Percentiles rank a stretch among this genome's conserved stretches.
Evolutionary conservation across 2,113 vertebrate species (phyloP).

Genomic region (Todiramphus chloris): DNA sequence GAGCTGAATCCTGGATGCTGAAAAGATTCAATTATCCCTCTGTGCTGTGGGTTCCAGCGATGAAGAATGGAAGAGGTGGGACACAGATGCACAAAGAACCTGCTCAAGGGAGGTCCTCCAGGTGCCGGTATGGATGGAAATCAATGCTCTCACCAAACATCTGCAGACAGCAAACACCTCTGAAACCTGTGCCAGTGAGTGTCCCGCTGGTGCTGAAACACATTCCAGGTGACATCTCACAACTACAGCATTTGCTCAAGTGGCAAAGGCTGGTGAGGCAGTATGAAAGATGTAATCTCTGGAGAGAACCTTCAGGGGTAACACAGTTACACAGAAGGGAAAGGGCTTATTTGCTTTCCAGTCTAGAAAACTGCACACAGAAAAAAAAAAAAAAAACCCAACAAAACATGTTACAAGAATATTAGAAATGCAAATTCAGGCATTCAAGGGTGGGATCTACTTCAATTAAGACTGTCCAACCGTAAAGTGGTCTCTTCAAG

Average conservation of each 20-base stretch:
- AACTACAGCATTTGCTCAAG: not conserved
- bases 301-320: not conserved
- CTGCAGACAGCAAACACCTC: not conserved
- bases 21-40: not conserved
- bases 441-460: not conserved
- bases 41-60: not conserved
- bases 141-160: not conserved
- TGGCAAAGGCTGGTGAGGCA: not conserved
- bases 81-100: not conserved
- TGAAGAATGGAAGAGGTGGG: not conserved
- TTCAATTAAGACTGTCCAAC: not conserved
- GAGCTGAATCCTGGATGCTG: not conserved
- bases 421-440: not conserved
- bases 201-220: not conserved
- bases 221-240: not conserved
- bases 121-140: fast-evolving
- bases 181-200: not conserved
- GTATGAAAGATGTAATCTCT: not conserved
- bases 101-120: not conserved
- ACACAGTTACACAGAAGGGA: not conserved
- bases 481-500: not conserved
- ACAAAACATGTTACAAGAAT: not conserved
- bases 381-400: not conserved
- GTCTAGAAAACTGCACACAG: not conserved
- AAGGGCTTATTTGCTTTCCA: not conserved